Base-by-base conservation (phyloP, 2,797 vertebrate genomes). In the Arnoldichthys spilopterus region DNA sequence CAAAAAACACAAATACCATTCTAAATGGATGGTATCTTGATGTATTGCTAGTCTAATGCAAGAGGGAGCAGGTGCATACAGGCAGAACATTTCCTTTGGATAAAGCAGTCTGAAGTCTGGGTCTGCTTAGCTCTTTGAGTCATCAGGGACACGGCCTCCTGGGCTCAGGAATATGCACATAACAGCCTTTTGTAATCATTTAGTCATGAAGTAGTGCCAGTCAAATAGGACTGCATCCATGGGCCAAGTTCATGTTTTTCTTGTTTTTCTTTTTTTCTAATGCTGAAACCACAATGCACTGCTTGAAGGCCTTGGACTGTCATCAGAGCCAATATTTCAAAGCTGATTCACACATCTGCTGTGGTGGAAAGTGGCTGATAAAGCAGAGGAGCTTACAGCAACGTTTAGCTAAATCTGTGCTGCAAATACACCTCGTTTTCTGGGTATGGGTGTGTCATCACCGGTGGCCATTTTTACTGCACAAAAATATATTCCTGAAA, bases 161-260 rank as follows among this genome's bases (percentile, higher is more conserved):
- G 91, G 88, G 91, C 90, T 91, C 82, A 5, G 74, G 49, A 86
- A 86, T 88, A 85, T 84, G 86, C 87, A 85, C 85, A 86, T 88
- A 88, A 90, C 89, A 91, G 88, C 86, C 86, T 90, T 92, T 90
- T 92, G 85, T 91, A 91, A 93, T 93, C 89, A 92, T 92, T 90
- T 91, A 90, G 86, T 91, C 90, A 93, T 91, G 88, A 93, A 90
- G 87, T 85, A 77, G 86, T 91, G 87, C 89, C 86, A 92, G 90
- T 94, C 90, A 92, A 91, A 91, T 86, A 89, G 86, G 92, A 93
- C 89, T 88, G 85, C 68, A 84, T 89, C 86, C 88, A 88, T 85
- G 89, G 89, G 89, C 87, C 89, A 87, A 86, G 78, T 59, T 53
- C 37, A 82, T 81, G 81, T 86, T 90, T 92, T 91, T 86, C 90